These are phyloP conservation scores for Malacosoma neustria DNA, from an alignment of 2,888 invertebrate genomes.

Conservation along the genomic window DNA sequence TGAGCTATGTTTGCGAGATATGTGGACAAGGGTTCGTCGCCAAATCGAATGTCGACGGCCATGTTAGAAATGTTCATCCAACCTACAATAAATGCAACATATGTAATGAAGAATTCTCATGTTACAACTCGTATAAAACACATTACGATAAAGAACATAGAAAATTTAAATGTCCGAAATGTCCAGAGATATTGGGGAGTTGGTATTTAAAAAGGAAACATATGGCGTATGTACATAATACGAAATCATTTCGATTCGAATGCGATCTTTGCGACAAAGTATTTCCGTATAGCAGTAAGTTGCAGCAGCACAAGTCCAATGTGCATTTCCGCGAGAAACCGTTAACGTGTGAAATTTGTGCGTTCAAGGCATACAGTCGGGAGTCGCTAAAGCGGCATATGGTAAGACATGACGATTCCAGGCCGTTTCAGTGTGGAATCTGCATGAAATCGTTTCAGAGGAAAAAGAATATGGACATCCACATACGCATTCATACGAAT, in stretches of 20 bases:
- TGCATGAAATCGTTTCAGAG: constrained; percentile 68
- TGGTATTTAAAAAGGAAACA: constrained; percentile 45
- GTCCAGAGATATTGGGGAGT: constrained; percentile 36
- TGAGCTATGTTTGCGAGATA: constrained; percentile 35
- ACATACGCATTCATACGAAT: constrained; percentile 60
- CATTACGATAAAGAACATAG: constrained; percentile 20
- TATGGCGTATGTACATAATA: constrained; percentile 44
- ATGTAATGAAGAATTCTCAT: constrained; percentile 28
- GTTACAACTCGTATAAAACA: constrained; percentile 19
- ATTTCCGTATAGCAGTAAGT: constrained; percentile 34
- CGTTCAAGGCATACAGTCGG: constrained; percentile 48
- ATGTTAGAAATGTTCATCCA: constrained; percentile 34
- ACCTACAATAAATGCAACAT: constrained; percentile 21
- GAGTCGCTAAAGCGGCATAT: constrained; percentile 67
- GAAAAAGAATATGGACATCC: constrained; percentile 56
- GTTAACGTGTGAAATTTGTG: constrained; percentile 46
- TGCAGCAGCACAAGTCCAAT: constrained; percentile 38
- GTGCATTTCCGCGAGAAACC: constrained; percentile 49
- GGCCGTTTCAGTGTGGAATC: constrained; percentile 68
- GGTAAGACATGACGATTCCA: constrained; percentile 69
- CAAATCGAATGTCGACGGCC: constrained; percentile 34
- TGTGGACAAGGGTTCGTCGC: constrained; percentile 49
- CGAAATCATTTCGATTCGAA: constrained; percentile 35
- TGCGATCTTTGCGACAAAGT: constrained; percentile 45
- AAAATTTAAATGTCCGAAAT: constrained; percentile 39